Percentiles rank a stretch among this genome's conserved stretches.
Evolutionary conservation across 2,888 invertebrate species (phyloP).

Genomic region (Empis stercorea): DNA sequence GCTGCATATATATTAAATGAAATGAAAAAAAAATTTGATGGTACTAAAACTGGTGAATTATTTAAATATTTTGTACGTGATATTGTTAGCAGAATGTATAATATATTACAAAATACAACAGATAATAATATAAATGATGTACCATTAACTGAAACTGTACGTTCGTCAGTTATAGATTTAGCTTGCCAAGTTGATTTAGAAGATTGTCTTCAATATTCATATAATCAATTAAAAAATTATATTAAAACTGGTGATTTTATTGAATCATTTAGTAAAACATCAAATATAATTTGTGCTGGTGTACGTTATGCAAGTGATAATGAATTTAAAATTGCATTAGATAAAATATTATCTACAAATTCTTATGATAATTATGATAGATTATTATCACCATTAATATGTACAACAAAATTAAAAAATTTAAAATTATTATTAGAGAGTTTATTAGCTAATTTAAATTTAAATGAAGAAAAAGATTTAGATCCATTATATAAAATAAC

Average conservation of each 20-base stretch:
- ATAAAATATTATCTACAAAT: background rate
- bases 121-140: background rate
- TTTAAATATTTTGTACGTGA: slow-evolving; percentile 1
- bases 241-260: background rate
- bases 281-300: slow-evolving; percentile 1
- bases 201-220: background rate
- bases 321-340: background rate
- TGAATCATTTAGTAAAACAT: background rate
- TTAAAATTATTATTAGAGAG: background rate
- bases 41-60: background rate
- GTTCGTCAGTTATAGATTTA: background rate
- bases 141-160: background rate
- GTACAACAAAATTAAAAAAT: background rate
- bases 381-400: background rate
- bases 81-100: background rate
- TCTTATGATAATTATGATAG: background rate
- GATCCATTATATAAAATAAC: background rate
- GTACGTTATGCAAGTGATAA: background rate
- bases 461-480: background rate
- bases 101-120: background rate
- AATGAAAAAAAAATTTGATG: background rate
- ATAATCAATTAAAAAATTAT: background rate
- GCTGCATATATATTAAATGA: slow-evolving; percentile 28
- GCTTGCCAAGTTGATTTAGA: slow-evolving; percentile 1
- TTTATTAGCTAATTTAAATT: background rate